Conservation (phyloP, 2,113 vertebrate genomes). For the Gymnobelideus leadbeateri region DNA sequence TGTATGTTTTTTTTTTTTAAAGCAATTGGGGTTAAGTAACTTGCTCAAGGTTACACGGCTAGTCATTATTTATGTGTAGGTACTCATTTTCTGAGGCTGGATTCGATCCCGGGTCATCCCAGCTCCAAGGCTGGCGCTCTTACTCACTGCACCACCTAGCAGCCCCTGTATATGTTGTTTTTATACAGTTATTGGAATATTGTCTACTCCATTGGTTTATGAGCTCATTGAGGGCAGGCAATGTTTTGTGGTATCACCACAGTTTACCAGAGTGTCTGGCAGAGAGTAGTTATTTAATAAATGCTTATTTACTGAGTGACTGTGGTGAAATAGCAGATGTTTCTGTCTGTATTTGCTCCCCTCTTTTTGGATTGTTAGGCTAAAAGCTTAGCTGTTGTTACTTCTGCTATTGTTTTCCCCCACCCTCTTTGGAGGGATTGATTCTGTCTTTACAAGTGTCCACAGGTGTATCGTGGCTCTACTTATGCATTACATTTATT, state of each 20-base stretch:
- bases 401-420: not conserved
- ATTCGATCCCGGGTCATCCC: too few relatives aligned
- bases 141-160: too few relatives aligned
- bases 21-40: too few relatives aligned
- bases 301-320: not conserved
- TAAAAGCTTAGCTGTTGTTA: not conserved
- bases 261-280: not conserved
- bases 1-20: not conserved
- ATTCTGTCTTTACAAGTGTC: not conserved
- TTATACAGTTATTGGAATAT: not conserved
- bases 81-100: too few relatives aligned
- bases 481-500: too few relatives aligned
- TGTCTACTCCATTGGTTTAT: not conserved
- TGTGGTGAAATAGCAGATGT: not conserved
- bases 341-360: not conserved
- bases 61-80: too few relatives aligned
- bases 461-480: not conserved
- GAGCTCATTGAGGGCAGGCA: not conserved
- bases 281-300: not conserved
- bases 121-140: too few relatives aligned
- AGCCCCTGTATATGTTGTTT: not conserved
- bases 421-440: conserved; percentile 11
- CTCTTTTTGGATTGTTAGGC: not conserved
- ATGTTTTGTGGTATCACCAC: not conserved
- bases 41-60: too few relatives aligned